These are phyloP conservation scores for Leptatherina wallacei DNA, from an alignment of 2,797 vertebrate genomes.

Conservation along the genomic window DNA sequence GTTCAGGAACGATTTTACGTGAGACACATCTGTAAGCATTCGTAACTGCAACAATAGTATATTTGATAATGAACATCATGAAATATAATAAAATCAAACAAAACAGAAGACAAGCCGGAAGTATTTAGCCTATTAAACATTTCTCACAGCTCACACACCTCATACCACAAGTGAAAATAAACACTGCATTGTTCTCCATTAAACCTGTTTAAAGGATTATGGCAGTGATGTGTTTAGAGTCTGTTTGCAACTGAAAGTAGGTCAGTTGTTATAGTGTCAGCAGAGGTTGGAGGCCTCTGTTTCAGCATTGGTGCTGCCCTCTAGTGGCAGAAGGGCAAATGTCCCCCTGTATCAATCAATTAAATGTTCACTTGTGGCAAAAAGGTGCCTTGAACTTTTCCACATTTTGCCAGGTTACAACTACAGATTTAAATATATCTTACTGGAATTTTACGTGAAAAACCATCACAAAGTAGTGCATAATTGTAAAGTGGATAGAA, in stretches of 20 bases:
- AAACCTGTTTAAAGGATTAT: background rate
- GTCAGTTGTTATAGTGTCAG: conserved; percentile 16
- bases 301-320: conserved; percentile 35
- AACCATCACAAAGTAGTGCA: background rate
- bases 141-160: background rate
- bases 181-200: background rate
- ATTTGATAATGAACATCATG: background rate
- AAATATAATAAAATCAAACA: background rate
- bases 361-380: background rate
- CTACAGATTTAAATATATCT: background rate
- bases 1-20: background rate
- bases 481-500: background rate
- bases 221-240: background rate
- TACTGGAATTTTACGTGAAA: background rate
- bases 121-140: background rate
- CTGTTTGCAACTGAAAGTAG: conserved; percentile 23
- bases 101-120: background rate
- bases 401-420: background rate
- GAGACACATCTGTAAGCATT: background rate
- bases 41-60: background rate
- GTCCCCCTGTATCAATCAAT: background rate
- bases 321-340: conserved; percentile 33
- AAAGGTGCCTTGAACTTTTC: background rate
- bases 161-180: background rate
- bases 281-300: background rate